Evolutionary conservation across 2,113 vertebrate species (phyloP).

Genomic region (Syngnathus typhle): DNA sequence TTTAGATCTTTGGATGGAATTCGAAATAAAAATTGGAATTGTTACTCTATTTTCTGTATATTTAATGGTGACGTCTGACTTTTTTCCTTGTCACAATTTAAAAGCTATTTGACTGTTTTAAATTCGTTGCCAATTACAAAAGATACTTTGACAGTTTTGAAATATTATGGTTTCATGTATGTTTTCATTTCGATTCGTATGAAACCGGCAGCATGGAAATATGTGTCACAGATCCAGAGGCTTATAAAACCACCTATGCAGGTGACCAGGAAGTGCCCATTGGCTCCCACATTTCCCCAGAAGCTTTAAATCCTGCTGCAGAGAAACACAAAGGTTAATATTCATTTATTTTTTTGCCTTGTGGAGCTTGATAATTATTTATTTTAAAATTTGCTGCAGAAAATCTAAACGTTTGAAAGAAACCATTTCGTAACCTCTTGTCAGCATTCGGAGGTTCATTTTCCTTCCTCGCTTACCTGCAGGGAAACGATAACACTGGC

Average conservation of each 20-base stretch:
- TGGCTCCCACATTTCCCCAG: slow-evolving; percentile 17
- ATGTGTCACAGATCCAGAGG: slow-evolving; percentile 29
- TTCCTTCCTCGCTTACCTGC: slow-evolving; percentile 24
- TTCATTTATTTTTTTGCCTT: not conserved
- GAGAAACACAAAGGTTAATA: slow-evolving; percentile 46
- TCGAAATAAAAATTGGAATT: not conserved
- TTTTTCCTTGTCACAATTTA: not conserved
- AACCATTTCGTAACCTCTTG: not conserved
- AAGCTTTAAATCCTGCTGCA: slow-evolving; percentile 23
- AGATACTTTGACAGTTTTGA: too few relatives aligned
- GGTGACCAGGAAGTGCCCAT: slow-evolving; percentile 62
- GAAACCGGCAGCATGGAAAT: slow-evolving; percentile 20
- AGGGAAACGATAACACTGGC: slow-evolving; percentile 16
- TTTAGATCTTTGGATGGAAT: not conserved
- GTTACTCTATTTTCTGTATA: not conserved
- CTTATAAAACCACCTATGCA: slow-evolving; percentile 16
- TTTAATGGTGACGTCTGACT: not conserved
- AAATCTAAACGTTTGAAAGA: not conserved
- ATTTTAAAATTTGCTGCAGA: not conserved
- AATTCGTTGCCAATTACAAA: too few relatives aligned
- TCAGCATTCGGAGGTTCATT: slow-evolving; percentile 32
- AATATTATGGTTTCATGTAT: not conserved
- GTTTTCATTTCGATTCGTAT: slow-evolving; percentile 14
- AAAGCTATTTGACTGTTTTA: not conserved
- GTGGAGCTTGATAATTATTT: slow-evolving; percentile 43